Evolutionary conservation across 2,797 vertebrate species (phyloP), one percentile per base, ranked within the genome.

Genomic region (Rhynchonycteris naso): DNA sequence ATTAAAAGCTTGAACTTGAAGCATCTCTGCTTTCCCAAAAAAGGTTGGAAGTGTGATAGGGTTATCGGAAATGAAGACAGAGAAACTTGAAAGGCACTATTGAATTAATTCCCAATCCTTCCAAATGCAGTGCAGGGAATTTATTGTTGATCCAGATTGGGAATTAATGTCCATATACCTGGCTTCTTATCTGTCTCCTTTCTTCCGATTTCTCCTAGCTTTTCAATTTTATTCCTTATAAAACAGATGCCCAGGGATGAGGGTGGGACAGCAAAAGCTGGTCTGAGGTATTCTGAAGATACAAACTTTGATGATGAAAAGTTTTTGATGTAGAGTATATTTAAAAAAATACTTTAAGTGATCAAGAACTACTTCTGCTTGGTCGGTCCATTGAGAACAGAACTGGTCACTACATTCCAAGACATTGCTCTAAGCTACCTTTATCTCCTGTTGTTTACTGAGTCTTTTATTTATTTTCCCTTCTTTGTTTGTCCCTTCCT

Each of bases 1-100:
- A 74, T 93, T n/a, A 92, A 91, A 95, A 90, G 19, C n/a, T 71
- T 87, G 74, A 72, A 87, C n/a, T 80, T 26, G 61, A 74, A 88
- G 61, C 52, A 86, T 33, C 50, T 66, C 75, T 87, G 74, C n/a
- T 61, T 95, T 94, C n/a, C 71, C 18, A 28, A 56, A 47, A 95
- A 88, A 30, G n/a, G 24, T 88, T 71, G 61, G 71, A 65, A 68
- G 93, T 88, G 52, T 35, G 33, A 85, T 71, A 82, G 11, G 24
- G 86, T 65, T 66, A 8, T 92, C 71, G 65, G 54, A 28, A 81
- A 78, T 24, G 35, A 95, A 88, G 30, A 65, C 38, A 76, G 19
- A 89, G 54, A 84, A 86, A 65, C 38, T 79, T 52, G 71, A 71
- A 92, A 78, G 63, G 61, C 52, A 69, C 7, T n/a, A 0, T 88